A percentile compares a stretch with the other conserved stretches of the same genome.
Evolutionary conservation across 2,113 vertebrate genomes (phyloP).

Genomic region (Passer domesticus): DNA sequence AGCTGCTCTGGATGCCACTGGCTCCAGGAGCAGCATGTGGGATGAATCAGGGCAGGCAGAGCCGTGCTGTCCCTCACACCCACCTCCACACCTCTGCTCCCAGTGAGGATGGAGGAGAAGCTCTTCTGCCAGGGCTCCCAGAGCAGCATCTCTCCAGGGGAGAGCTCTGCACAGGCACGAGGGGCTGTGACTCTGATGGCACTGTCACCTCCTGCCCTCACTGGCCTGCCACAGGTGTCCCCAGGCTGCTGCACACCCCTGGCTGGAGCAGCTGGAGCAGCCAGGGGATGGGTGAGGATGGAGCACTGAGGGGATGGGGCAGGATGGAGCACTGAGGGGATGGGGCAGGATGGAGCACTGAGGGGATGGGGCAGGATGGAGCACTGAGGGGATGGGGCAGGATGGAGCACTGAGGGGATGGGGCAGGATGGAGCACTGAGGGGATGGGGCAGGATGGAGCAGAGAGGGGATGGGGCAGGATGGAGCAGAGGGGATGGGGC

Average conservation of each 20-base stretch:
- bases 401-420: no score
- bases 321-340: no score
- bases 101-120: background rate
- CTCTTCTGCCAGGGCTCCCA: background rate
- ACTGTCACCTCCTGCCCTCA: background rate
- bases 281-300: no score
- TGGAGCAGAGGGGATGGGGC: no score
- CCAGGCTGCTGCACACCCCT: background rate
- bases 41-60: background rate
- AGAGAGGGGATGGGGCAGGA: no score
- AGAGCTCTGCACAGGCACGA: fast-evolving
- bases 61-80: background rate
- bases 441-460: no score
- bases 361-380: background rate
- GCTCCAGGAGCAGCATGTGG: background rate
- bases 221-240: background rate
- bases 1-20: fast-evolving
- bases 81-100: background rate
- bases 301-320: no score
- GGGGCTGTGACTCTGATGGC: no score
- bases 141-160: background rate
- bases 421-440: no score
- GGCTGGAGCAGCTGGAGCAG: no score
- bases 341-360: background rate
- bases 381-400: background rate